Evolutionary conservation across 2,113 vertebrate species (phyloP).

Genomic region (Antigone vipio): DNA sequence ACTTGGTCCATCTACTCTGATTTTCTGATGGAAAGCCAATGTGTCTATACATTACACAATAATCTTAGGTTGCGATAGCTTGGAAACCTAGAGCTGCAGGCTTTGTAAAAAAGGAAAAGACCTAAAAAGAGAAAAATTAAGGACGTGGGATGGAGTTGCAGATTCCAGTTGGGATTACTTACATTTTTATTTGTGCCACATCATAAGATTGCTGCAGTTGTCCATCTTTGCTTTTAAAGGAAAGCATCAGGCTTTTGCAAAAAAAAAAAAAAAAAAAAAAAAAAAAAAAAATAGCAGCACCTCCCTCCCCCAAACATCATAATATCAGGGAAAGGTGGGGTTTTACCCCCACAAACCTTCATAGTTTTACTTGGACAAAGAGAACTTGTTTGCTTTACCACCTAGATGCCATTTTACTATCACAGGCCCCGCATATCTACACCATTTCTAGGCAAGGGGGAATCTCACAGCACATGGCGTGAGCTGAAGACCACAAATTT

Average conservation of each 20-base stretch:
- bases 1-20: not conserved
- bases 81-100: not conserved
- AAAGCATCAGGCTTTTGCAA: not conserved
- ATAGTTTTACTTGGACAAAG: not conserved
- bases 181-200: not conserved
- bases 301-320: rapidly evolving
- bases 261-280: not conserved
- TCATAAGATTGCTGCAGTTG: not conserved
- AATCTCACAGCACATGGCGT: not conserved
- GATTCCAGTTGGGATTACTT: not conserved
- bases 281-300: too few species aligned
- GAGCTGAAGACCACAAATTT: not conserved
- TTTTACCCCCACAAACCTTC: not conserved
- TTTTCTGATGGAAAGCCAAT: not conserved
- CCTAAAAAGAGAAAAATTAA: not conserved
- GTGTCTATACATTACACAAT: not conserved
- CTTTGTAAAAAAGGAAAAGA: not conserved
- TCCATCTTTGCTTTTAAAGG: not conserved
- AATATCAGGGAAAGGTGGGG: not conserved
- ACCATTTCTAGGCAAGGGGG: not conserved
- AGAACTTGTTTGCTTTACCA: not conserved
- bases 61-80: not conserved
- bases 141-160: not conserved
- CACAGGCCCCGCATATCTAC: not conserved
- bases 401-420: not conserved